Conservation (phyloP, 2,113 vertebrate genomes). For the Fregata magnificens region DNA sequence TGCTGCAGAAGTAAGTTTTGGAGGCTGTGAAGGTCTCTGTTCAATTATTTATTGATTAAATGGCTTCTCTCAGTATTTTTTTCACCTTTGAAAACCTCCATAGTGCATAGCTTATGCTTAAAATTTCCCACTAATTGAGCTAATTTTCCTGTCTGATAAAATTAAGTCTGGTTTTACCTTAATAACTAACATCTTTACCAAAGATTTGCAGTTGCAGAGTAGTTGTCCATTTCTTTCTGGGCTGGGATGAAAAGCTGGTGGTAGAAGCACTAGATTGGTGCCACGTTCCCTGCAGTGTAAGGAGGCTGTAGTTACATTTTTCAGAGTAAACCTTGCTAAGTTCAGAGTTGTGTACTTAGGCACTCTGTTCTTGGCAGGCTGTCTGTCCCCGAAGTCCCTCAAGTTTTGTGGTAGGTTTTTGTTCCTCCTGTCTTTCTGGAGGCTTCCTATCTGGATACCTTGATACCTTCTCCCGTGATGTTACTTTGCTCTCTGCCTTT, state of each 20-base stretch:
- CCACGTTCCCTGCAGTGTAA: accelerated
- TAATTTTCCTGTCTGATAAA: background rate
- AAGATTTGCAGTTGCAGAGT: background rate
- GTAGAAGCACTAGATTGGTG: background rate
- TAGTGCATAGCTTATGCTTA: background rate
- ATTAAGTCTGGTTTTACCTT: background rate
- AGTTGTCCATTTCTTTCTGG: accelerated
- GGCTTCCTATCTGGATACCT: background rate
- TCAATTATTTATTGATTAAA: background rate
- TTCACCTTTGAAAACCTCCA: background rate
- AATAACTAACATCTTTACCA: background rate
- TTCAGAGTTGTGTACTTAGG: background rate
- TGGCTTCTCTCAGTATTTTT: background rate
- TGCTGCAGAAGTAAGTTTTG: slow-evolving; percentile 80
- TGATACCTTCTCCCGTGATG: background rate
- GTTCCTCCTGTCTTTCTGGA: background rate
- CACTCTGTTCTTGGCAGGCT: background rate
- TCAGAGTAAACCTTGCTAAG: background rate
- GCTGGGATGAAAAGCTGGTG: background rate
- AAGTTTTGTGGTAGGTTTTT: background rate
- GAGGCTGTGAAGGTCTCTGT: background rate
- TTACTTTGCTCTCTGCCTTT: background rate
- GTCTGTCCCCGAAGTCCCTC: background rate
- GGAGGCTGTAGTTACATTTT: background rate
- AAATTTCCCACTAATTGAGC: background rate